Percentiles rank a stretch among this genome's conserved stretches.
Conservation (phyloP, 1,140 invertebrate genomes). For the Dysdera silvatica region DNA sequence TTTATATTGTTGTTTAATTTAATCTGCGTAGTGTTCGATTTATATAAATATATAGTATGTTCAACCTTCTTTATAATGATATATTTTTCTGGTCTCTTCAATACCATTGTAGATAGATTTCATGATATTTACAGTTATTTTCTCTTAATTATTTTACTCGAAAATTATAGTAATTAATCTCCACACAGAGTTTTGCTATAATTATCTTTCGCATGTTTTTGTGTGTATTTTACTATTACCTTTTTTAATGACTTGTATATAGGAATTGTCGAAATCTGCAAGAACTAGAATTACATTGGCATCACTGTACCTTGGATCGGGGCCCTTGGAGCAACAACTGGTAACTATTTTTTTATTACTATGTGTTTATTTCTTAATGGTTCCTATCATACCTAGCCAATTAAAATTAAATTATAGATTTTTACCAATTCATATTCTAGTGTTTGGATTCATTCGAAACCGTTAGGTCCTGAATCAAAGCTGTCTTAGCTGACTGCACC, state of each 20-base stretch:
- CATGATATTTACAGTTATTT: neutral
- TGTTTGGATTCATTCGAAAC: neutral
- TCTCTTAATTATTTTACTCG: neutral
- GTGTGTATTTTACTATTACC: neutral
- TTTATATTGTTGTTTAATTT: no score
- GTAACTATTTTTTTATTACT: constrained; percentile 46
- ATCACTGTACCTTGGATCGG: constrained; percentile 89
- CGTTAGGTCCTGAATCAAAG: neutral
- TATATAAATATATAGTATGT: no score
- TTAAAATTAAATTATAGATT: neutral
- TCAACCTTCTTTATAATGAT: no score
- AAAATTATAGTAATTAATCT: neutral
- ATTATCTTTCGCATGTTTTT: neutral
- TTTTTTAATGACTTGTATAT: constrained; percentile 40
- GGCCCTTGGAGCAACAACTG: constrained; percentile 69
- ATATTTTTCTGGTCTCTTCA: no score
- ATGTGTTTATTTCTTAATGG: neutral
- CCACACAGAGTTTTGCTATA: neutral
- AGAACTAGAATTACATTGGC: constrained; percentile 73
- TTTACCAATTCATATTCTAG: neutral
- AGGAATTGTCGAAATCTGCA: constrained; percentile 61
- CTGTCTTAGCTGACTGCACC: no score
- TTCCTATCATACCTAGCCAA: neutral
- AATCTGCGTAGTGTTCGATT: no score
- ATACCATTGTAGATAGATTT: no score